Conservation (phyloP, 2,888 invertebrate genomes). For the Mythimna loreyi region DNA sequence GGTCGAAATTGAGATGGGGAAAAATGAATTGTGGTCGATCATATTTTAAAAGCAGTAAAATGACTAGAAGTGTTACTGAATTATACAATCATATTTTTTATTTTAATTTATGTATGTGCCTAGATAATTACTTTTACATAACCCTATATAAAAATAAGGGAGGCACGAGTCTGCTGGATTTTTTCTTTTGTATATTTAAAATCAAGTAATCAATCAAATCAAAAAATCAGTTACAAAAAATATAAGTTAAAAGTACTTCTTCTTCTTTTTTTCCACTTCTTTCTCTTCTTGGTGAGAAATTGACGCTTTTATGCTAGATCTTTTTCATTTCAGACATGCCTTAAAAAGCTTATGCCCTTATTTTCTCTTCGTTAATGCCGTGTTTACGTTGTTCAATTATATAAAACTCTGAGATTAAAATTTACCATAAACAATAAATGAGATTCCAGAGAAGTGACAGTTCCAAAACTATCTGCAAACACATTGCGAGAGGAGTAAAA, state of each 20-base stretch:
- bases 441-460: conserved; percentile 1
- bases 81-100: too few species aligned
- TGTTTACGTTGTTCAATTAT: not conserved
- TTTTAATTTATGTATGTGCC: too few species aligned
- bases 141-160: too few species aligned
- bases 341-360: not conserved
- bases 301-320: not conserved
- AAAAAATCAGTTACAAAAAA: not conserved
- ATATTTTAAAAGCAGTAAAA: too few species aligned
- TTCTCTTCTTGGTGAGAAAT: not conserved
- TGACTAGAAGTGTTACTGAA: too few species aligned
- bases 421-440: conserved; percentile 2
- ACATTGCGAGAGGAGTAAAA: conserved; percentile 1
- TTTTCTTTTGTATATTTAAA: not conserved
- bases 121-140: too few species aligned
- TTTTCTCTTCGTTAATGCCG: not conserved
- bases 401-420: not conserved
- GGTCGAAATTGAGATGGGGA: not conserved
- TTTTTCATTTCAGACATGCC: not conserved
- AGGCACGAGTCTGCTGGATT: too few species aligned
- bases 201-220: not conserved
- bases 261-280: not conserved
- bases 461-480: not conserved
- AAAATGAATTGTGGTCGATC: too few species aligned
- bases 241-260: too few species aligned